Evolutionary conservation across 2,113 vertebrate species (phyloP).

Genomic region (Pampusana beccarii): DNA sequence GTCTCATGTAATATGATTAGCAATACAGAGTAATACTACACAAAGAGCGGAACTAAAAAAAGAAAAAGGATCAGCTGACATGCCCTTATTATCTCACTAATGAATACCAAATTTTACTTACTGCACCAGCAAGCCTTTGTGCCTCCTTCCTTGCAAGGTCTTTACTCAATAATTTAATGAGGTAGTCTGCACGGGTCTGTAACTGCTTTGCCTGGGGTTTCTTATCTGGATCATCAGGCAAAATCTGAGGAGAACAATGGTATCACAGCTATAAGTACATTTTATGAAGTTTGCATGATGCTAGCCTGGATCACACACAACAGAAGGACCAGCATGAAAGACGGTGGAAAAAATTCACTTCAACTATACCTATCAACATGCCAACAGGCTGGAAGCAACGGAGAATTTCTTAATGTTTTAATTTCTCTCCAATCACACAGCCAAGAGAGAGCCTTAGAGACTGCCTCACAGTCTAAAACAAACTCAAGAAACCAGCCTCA

Average conservation of each 20-base stretch:
- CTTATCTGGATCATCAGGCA: constrained; percentile 98
- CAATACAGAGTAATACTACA: not conserved
- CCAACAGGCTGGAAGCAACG: not conserved
- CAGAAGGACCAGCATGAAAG: not conserved
- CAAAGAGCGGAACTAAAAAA: not conserved
- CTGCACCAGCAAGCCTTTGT: constrained; percentile 87
- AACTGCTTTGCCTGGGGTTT: constrained; percentile 98
- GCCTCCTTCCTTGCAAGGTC: constrained; percentile 94
- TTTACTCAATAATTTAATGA: constrained; percentile 98
- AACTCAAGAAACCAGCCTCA: not conserved
- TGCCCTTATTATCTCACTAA: not conserved
- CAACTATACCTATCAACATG: not conserved
- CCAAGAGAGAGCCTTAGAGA: not conserved
- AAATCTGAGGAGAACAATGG: constrained; percentile 79
- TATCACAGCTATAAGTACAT: not conserved
- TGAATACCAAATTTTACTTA: constrained; percentile 72
- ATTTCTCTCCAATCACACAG: not conserved
- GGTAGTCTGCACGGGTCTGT: constrained; percentile 98
- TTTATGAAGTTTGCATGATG: not conserved
- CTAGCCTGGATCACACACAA: not conserved
- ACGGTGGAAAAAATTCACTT: not conserved
- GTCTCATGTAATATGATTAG: not conserved
- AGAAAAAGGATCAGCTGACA: not conserved
- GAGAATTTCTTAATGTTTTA: not conserved
- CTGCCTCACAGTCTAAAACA: not conserved